Evolutionary conservation across 2,797 vertebrate species (phyloP), one percentile per base, ranked within the genome.

Genomic region (Eurystomus glaucurus): DNA sequence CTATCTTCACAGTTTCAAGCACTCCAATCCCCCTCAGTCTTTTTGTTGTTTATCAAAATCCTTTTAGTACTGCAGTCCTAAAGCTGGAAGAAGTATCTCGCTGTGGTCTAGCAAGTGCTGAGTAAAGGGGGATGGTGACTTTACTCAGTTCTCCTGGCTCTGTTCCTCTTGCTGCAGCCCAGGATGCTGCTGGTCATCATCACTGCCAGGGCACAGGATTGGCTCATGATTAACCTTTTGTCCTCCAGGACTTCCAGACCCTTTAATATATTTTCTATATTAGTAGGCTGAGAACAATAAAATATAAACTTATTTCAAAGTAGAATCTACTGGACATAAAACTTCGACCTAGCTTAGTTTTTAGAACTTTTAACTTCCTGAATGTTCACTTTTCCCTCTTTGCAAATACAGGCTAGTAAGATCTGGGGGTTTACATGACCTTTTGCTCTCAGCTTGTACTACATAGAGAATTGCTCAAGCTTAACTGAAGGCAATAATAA

Each of bases 361-460:
- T 62, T 33, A 85, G 46, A 85, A 81, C 46, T 54, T 80, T 41
- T 35, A 51, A 19, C 25, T 72, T 60, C 33, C 29, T 52, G 18
- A 65, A n/a, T 57, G 33, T 39, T 85, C 66, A 57, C 46, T 61
- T 81, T 79, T 69, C 5, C 45, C 7, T 51, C 46, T 37, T 87
- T 85, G 41, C 11, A 88, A 55, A 74, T 46, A 66, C 2, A 72
- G 25, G 1, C 16, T 43, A 81, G 12, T 50, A 45, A 50, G 22
- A 43, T 69, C 58, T 82, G 6, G 21, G 8, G 6, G 17, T 79
- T 72, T 82, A 45, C 2, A 4, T 2, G 19, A 74, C 4, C 14
- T 83, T 91, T 82, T 72, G 20, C 26, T 76, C 37, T 58, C n/a
- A 94, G 11, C 4, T 79, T 94, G 23, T 60, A 48, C 11, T 66